Percentiles rank a stretch among this genome's conserved stretches.
Evolutionary conservation across 2,888 invertebrate genomes (phyloP).

Genomic region (Amblyteles armatorius): DNA sequence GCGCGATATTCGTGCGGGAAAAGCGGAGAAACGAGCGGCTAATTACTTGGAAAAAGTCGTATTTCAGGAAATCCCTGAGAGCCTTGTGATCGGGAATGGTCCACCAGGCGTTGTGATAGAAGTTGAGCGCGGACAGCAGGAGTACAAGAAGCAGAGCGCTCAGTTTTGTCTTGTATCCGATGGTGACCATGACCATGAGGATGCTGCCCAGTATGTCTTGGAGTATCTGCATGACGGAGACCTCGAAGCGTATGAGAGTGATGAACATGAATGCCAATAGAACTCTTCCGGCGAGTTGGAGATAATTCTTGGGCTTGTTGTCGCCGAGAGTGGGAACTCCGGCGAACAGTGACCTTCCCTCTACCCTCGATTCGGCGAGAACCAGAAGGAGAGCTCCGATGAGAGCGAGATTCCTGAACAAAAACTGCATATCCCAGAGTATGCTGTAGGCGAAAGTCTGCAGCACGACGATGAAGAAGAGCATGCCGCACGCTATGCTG

Average conservation of each 20-base stretch:
- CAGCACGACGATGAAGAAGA: conserved; percentile 98
- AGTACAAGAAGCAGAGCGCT: conserved; percentile 97
- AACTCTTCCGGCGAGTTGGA: conserved; percentile 97
- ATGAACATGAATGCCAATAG: conserved; percentile 99
- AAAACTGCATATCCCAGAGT: conserved; percentile 98
- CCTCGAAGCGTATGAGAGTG: conserved; percentile 97
- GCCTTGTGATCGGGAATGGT: conserved; percentile 97
- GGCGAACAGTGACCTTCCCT: conserved; percentile 97
- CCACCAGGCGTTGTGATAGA: conserved; percentile 99
- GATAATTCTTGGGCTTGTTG: conserved; percentile 98
- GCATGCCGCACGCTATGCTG: conserved; percentile 94
- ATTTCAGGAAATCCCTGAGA: conserved; percentile 99
- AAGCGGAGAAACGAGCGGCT: conserved; percentile 5
- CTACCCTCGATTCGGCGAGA: conserved; percentile 97
- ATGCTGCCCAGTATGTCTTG: conserved; percentile 97
- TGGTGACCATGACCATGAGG: conserved; percentile 97
- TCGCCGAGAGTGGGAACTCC: conserved; percentile 97
- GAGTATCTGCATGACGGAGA: conserved; percentile 95
- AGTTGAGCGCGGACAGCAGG: conserved; percentile 94
- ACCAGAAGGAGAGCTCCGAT: conserved; percentile 98
- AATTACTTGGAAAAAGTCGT: conserved; percentile 99
- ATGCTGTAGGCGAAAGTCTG: conserved; percentile 99
- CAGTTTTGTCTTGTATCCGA: conserved; percentile 99
- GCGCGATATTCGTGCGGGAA: not conserved
- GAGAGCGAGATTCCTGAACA: conserved; percentile 97